phyloP scores from a whole-genome alignment of 2,888 invertebrate genomes.

The Scaptomyza tumidula region DNA sequence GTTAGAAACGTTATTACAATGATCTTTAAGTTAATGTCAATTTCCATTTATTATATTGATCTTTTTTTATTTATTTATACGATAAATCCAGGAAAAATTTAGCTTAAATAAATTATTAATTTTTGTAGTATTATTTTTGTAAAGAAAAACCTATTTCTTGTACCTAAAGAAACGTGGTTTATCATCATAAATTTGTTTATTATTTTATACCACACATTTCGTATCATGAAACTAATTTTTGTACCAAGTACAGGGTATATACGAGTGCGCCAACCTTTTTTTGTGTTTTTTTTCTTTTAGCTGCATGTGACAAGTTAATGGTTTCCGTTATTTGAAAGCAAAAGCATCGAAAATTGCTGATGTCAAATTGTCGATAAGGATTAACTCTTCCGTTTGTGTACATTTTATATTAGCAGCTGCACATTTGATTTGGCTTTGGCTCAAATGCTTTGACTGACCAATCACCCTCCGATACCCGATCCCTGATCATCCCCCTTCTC shows the following conservation, averaged over 20 bases:
- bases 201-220: no score
- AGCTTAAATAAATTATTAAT: no score
- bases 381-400: slow-evolving; percentile 78
- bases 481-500: neutral
- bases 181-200: no score
- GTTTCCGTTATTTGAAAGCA: slow-evolving; percentile 79
- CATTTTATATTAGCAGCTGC: slow-evolving; percentile 75
- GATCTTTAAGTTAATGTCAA: no score
- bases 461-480: neutral
- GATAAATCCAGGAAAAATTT: no score
- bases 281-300: slow-evolving; percentile 8
- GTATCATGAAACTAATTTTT: no score
- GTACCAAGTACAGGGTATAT: slow-evolving; percentile 14
- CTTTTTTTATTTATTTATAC: no score
- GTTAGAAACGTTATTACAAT: no score
- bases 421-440: slow-evolving; percentile 71
- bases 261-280: neutral
- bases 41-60: no score
- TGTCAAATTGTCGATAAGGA: slow-evolving; percentile 80
- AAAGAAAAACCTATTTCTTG: no score
- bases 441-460: slow-evolving; percentile 17
- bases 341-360: slow-evolving; percentile 79
- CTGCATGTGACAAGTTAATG: slow-evolving; percentile 78
- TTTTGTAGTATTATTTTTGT: no score
- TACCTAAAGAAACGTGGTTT: no score